phyloP scores from a whole-genome alignment of 2,888 invertebrate species.

The Polydrusus cervinus region DNA sequence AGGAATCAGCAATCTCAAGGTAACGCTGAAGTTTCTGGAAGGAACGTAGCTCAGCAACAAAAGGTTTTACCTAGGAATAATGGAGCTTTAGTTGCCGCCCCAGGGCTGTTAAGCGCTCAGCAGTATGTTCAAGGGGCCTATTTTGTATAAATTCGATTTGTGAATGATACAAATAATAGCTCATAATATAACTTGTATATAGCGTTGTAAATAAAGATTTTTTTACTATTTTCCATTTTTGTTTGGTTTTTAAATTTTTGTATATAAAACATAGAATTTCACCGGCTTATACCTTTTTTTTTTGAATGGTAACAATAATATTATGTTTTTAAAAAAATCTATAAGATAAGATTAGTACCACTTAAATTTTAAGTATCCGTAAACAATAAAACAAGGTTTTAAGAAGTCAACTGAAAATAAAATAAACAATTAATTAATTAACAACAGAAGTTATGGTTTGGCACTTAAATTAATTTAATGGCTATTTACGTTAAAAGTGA shows the following conservation, averaged over 20 bases:
- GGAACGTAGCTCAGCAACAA: conserved; percentile 25
- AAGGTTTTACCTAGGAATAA: neutral
- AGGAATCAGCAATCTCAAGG: conserved; percentile 21
- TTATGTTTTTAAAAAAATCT: no score
- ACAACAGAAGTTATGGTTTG: no score
- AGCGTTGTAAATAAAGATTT: conserved; percentile 19
- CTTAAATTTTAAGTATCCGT: no score
- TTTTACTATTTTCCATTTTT: neutral
- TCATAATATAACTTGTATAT: conserved; percentile 4
- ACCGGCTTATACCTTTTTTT: no score
- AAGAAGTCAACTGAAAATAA: no score
- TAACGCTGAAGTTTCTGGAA: neutral
- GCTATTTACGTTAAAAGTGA: no score
- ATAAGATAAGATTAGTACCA: neutral
- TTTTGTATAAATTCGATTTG: conserved; percentile 11
- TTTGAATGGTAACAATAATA: no score
- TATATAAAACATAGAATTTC: no score
- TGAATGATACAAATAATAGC: neutral
- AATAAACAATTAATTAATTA: no score
- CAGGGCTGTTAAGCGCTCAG: conserved; percentile 36
- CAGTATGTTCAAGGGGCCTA: conserved; percentile 32
- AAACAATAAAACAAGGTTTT: no score
- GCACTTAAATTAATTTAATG: no score
- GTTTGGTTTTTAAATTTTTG: neutral
- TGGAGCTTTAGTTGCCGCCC: conserved; percentile 29